Base-by-base conservation (phyloP, 2,888 invertebrate species). In the Linnaemya vulpina region DNA sequence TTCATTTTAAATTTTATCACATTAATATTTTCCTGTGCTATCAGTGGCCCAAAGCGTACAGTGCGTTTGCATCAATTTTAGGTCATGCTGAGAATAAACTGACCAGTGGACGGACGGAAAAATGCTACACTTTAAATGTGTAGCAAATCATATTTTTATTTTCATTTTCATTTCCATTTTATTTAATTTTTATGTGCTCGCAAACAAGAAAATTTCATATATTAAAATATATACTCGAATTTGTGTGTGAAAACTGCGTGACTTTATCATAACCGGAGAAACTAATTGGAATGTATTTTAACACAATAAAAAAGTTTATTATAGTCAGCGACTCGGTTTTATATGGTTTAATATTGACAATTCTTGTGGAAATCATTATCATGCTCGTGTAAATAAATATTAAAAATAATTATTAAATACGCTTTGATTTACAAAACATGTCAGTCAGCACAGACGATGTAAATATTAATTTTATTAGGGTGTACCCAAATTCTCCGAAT, bases 261-360 rank as follows among this genome's bases (percentile, higher is more conserved):
- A 68, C 68, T 83, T 68, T 70, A 60, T 73, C 78, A 70, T 74
- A 70, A 79, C 68, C 11, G 53, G 75, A 76, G 25, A 67, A 68
- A 80, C 38, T 30, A 73, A 79, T 62, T 70, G 70, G 25, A 53
- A 62, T 62, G 53, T 20, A 58, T 65, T 65, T 22, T 25, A 30
- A 53, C 11, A 49, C 43, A 62, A 62, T 49, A 46, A 75, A 75
- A 63, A 49, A 77, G 30, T 76, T 71, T 82, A 65, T 30, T 82
- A 65, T 49, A 62, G 13, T 10, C 49, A 9, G 62, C 25, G 55
- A n/a, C n/a, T 55, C 17, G n/a, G 63, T 20, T 46, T 55, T 58
- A 15, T 79, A 1, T 46, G 20, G 20, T 51, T 65, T 38, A 22
- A 43, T 65, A 55, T 11, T 49, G 25, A 60, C 67, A 74, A 58